Percentiles rank a stretch among this genome's conserved stretches.
Evolutionary conservation across 2,113 vertebrate genomes (phyloP).

Genomic region (Trogon surrucura): DNA sequence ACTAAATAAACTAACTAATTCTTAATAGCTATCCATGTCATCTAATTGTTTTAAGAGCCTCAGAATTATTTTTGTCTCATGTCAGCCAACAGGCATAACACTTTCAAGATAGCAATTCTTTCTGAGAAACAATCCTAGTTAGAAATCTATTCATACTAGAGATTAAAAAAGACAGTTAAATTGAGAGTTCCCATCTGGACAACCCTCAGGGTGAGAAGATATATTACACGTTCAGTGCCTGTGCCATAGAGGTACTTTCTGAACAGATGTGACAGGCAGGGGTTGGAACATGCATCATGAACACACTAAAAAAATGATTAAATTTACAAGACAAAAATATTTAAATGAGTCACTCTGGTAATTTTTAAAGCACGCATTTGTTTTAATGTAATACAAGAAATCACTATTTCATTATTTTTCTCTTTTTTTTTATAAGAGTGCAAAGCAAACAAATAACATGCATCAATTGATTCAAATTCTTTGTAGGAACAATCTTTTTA

Average conservation of each 20-base stretch:
- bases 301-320: not conserved
- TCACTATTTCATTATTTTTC: not conserved
- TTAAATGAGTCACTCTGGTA: not conserved
- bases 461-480: not conserved
- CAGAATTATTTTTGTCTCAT: not conserved
- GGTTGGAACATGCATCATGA: not conserved
- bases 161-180: not conserved
- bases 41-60: not conserved
- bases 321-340: not conserved
- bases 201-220: not conserved
- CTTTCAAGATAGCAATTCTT: not conserved
- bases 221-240: not conserved
- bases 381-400: not conserved
- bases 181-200: not conserved
- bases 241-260: not conserved
- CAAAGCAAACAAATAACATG: not conserved
- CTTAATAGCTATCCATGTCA: not conserved
- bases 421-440: not conserved
- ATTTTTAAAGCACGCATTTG: not conserved
- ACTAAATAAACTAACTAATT: not conserved
- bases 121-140: not conserved
- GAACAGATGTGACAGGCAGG: not conserved
- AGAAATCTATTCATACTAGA: not conserved
- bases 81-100: not conserved
- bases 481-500: not conserved